These are phyloP conservation scores for Punctoribates punctum DNA, from an alignment of 2,888 invertebrate species.

Conservation along the genomic window DNA sequence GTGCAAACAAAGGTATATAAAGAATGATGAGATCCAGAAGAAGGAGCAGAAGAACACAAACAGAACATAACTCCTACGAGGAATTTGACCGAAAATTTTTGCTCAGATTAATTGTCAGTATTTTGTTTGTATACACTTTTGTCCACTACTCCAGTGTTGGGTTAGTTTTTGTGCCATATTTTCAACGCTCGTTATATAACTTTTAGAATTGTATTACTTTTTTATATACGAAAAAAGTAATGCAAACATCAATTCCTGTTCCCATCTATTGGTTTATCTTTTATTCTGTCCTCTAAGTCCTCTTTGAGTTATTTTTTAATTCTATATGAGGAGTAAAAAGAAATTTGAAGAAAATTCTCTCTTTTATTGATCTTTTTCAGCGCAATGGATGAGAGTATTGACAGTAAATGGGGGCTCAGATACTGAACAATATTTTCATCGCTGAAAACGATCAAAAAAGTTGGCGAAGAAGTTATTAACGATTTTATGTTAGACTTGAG, in stretches of 20 bases:
- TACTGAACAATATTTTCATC: slow-evolving; percentile 11
- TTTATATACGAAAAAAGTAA: too few species aligned
- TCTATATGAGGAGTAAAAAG: too few species aligned
- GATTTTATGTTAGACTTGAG: too few species aligned
- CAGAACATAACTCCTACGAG: not conserved
- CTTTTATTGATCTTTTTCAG: slow-evolving; percentile 16
- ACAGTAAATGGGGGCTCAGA: slow-evolving; percentile 18
- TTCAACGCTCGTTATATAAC: too few species aligned
- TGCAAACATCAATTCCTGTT: too few species aligned
- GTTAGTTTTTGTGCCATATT: too few species aligned
- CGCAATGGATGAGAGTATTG: not conserved
- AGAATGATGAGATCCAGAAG: not conserved
- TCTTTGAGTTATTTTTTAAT: too few species aligned
- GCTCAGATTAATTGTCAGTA: slow-evolving; percentile 21
- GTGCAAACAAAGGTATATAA: slow-evolving; percentile 11
- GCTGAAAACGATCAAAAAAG: slow-evolving; percentile 1
- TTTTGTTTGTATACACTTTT: not conserved
- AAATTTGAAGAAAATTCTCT: not conserved
- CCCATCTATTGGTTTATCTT: too few species aligned
- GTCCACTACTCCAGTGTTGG: not conserved
- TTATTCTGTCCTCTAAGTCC: too few species aligned
- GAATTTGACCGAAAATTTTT: not conserved
- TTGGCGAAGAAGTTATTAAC: not conserved
- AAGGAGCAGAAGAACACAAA: not conserved
- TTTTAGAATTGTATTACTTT: too few species aligned